Evolutionary conservation across 2,113 vertebrate genomes (phyloP).

Genomic region (Corapipo altera): DNA sequence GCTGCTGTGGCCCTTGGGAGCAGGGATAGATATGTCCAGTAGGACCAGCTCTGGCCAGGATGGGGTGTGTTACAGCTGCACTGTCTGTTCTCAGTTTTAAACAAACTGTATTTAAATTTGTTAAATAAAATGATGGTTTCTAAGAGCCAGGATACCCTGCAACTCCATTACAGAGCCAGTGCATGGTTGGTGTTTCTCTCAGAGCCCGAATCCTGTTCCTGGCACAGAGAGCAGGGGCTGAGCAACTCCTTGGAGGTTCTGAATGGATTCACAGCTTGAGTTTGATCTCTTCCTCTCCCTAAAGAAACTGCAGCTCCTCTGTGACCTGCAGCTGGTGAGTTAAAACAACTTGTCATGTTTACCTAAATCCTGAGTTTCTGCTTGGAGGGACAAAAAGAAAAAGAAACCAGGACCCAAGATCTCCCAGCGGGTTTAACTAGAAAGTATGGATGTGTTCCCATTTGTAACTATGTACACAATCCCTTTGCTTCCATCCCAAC

Average conservation of each 20-base stretch:
- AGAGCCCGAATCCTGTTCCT: background rate
- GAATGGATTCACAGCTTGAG: background rate
- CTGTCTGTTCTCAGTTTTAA: conserved; percentile 71
- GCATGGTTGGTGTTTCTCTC: background rate
- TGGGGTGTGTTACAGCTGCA: conserved; percentile 19
- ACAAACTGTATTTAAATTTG: conserved; percentile 76
- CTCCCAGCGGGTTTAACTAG: background rate
- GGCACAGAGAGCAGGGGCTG: background rate
- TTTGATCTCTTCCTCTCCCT: background rate
- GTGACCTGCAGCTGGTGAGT: background rate
- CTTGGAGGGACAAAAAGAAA: background rate
- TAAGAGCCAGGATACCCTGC: conserved; percentile 66
- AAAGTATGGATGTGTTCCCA: background rate
- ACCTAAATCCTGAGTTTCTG: background rate
- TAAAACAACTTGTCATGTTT: background rate
- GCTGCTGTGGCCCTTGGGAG: background rate
- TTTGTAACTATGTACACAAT: background rate
- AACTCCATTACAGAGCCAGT: background rate
- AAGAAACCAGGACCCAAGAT: background rate
- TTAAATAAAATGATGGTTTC: conserved; percentile 74
- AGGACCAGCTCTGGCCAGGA: background rate
- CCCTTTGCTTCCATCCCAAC: background rate
- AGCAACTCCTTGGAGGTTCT: background rate
- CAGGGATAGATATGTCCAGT: background rate
- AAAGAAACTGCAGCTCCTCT: background rate